These are phyloP conservation scores for Protosalanx chinensis DNA, from an alignment of 2,797 vertebrate species.

Conservation along the genomic window DNA sequence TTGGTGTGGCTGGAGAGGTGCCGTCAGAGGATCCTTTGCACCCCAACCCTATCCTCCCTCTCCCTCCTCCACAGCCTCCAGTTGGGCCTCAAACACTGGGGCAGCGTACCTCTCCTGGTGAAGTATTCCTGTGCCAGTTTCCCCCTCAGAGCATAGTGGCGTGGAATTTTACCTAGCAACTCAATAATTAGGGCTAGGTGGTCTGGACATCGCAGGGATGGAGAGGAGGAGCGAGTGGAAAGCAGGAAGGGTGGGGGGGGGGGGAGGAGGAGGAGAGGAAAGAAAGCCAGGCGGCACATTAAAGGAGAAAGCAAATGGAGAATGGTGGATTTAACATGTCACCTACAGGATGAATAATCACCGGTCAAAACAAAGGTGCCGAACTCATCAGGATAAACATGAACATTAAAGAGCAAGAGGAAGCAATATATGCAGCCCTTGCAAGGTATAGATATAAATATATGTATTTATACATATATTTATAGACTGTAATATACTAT, in stretches of 20 bases:
- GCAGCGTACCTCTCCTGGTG: conserved; percentile 70
- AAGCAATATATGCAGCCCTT: no score
- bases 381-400: no score
- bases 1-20: conserved; percentile 10
- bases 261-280: conserved; percentile 17
- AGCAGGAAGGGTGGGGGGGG: conserved; percentile 18
- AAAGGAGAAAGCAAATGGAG: neutral
- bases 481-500: no score
- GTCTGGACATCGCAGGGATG: conserved; percentile 68
- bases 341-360: no score
- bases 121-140: conserved; percentile 84
- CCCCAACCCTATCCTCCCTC: conserved; percentile 4
- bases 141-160: conserved; percentile 76
- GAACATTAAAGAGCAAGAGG: no score
- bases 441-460: no score
- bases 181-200: conserved; percentile 79
- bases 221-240: conserved; percentile 31
- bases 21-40: conserved; percentile 22
- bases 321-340: no score
- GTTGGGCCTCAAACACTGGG: conserved; percentile 51
- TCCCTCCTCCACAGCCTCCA: conserved; percentile 44
- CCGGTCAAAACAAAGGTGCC: no score
- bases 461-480: no score
- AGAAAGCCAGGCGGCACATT: conserved; percentile 8
- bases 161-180: conserved; percentile 81